Conservation (phyloP, 2,888 invertebrate species). For the Hirtodrosophila confusa region DNA sequence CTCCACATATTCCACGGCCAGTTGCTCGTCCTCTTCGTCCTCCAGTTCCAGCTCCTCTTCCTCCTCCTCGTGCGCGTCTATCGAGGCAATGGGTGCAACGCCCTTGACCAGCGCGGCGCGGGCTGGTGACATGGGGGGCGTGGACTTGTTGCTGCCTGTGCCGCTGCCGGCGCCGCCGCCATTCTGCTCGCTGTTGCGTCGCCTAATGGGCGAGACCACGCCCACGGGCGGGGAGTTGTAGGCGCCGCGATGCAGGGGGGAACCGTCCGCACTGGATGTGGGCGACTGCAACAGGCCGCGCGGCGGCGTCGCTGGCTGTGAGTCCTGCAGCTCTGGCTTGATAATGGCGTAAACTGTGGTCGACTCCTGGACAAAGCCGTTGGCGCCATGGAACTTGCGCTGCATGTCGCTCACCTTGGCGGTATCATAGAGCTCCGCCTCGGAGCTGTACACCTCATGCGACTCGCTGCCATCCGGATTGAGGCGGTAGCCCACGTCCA, state of each 20-base stretch:
- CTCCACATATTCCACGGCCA: slow-evolving; percentile 59
- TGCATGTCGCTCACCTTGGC: slow-evolving; percentile 82
- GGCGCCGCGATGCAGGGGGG: slow-evolving; percentile 65
- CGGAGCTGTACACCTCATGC: slow-evolving; percentile 81
- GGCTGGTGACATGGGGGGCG: slow-evolving; percentile 75
- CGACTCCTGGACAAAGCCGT: slow-evolving; percentile 81
- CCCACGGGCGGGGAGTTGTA: slow-evolving; percentile 79
- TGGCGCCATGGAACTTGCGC: slow-evolving; percentile 82
- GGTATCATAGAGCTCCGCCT: slow-evolving; percentile 84
- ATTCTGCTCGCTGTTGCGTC: slow-evolving; percentile 71
- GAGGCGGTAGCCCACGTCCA: slow-evolving; percentile 84
- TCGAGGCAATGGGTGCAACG: slow-evolving; percentile 80
- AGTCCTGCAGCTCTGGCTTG: slow-evolving; percentile 79
- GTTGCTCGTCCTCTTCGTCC: slow-evolving; percentile 54
- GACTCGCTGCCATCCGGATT: slow-evolving; percentile 84
- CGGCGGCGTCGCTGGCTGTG: slow-evolving; percentile 38
- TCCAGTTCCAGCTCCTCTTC: slow-evolving; percentile 56
- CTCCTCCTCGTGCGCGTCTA: slow-evolving; percentile 81
- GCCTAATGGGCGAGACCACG: slow-evolving; percentile 79
- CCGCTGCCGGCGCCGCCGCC: slow-evolving; percentile 32
- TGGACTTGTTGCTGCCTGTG: slow-evolving; percentile 67
- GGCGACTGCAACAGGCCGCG: slow-evolving; percentile 62
- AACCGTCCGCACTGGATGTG: slow-evolving; percentile 57
- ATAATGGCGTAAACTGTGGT: slow-evolving; percentile 84
- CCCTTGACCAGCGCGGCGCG: slow-evolving; percentile 73